Percentiles rank a stretch among this genome's conserved stretches.
Evolutionary conservation across 2,113 vertebrate genomes (phyloP).

Genomic region (Chrysochloris asiatica): DNA sequence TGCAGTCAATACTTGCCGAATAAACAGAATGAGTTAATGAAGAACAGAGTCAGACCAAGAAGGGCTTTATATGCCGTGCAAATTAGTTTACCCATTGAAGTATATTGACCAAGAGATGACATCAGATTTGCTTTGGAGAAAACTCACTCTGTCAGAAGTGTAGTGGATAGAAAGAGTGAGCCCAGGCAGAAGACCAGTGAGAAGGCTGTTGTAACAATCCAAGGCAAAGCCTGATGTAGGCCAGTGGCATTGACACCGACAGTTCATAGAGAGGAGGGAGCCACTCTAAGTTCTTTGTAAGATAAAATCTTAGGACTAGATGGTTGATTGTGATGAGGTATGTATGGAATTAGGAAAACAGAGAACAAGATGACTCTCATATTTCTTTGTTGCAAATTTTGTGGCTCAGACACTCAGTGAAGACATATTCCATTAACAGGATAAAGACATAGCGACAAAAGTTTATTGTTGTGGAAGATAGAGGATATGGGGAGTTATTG

Average conservation of each 20-base stretch:
- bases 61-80: neutral
- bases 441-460: neutral
- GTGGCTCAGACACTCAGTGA: neutral
- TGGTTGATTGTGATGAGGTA: neutral
- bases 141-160: neutral
- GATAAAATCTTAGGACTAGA: neutral
- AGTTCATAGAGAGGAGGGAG: neutral
- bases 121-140: neutral
- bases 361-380: neutral
- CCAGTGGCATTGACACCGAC: neutral
- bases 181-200: neutral
- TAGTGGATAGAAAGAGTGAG: no score
- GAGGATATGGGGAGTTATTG: neutral
- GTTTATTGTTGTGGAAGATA: neutral
- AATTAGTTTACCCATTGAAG: neutral
- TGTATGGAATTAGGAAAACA: neutral
- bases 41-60: neutral
- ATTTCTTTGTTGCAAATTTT: no score
- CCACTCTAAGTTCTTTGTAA: neutral
- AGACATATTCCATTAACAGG: neutral
- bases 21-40: neutral
- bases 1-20: neutral
- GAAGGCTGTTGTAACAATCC: neutral
- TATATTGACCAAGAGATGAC: neutral
- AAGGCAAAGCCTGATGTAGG: neutral